These are phyloP conservation scores for Hozukius guyotensis DNA, from an alignment of 2,797 vertebrate species.

Conservation along the genomic window DNA sequence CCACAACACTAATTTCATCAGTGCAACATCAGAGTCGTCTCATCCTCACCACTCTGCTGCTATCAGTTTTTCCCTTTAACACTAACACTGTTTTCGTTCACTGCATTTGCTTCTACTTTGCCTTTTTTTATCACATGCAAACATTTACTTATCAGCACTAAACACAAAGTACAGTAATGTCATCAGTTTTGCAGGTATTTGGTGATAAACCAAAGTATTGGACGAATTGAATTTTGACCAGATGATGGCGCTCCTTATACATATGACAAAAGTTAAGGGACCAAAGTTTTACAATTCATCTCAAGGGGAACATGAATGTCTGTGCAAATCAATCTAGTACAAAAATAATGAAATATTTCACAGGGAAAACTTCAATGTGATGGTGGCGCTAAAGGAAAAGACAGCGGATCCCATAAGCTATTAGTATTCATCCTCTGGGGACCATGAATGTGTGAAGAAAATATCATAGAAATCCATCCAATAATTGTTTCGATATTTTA, in stretches of 20 bases:
- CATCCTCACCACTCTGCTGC: not conserved
- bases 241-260: no score
- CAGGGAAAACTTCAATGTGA: not conserved
- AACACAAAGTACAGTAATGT: no score
- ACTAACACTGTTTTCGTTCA: no score
- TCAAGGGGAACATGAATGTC: not conserved
- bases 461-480: not conserved
- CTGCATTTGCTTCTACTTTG: no score
- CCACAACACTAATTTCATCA: not conserved
- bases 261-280: no score
- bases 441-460: not conserved
- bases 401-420: not conserved
- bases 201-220: no score
- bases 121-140: no score
- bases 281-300: no score
- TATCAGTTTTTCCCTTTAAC: no score
- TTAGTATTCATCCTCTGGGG: not conserved
- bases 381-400: not conserved
- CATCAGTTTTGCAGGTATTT: no score
- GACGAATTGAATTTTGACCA: no score
- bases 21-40: not conserved
- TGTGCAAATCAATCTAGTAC: not conserved
- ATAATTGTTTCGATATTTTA: not conserved
- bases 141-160: no score
- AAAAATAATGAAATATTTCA: not conserved